Base-by-base conservation (phyloP, 1,140 invertebrate genomes). In the Parapsyche elsis region DNA sequence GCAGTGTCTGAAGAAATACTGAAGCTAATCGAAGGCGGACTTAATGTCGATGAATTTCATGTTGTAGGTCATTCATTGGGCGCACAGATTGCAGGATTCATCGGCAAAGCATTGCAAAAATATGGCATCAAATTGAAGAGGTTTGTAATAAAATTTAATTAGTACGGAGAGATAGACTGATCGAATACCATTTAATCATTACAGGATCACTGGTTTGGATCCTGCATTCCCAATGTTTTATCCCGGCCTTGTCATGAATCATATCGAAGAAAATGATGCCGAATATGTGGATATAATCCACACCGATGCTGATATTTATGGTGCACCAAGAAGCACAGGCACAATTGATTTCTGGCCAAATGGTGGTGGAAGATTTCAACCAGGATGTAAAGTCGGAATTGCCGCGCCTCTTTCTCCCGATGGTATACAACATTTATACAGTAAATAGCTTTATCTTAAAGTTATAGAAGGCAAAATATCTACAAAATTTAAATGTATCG, bases 11-110 rank as follows among this genome's bases (percentile, higher is more conserved):
- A 86, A 30, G 67, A 85, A 0, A 78, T 90, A 0, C 67, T 86
- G 0, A 46, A 84, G 38, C 82, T 89, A 78, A 87, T 88, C 71
- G 84, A 86, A 1, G 75, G 82, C 14, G 87, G 87, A 4, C 0
- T 44, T 67, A 0, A 88, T 86, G 45, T 76, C 26, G 81, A 88
- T 0, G 87, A 86, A n/a, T 87, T 93, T 16, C 94, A 95, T 84
- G 84, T 95, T 7, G 90, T 96, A 38, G 94, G 93, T 0, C 94
- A 95, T 85, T 95, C 94, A 5, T 86, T 95, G 45, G 94, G 94
- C 0, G 93, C 92, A 4, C 94, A 95, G 78, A 88, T 94, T 38
- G 91, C 93, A 1, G 94, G 93, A 0, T 90, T 92, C 71, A 88
- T 93, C 0, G 93, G 93, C 0, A 86, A 86, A 24, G 87, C 87